Conservation (phyloP, 2,113 vertebrate genomes). For the Loxodonta africana region DNA sequence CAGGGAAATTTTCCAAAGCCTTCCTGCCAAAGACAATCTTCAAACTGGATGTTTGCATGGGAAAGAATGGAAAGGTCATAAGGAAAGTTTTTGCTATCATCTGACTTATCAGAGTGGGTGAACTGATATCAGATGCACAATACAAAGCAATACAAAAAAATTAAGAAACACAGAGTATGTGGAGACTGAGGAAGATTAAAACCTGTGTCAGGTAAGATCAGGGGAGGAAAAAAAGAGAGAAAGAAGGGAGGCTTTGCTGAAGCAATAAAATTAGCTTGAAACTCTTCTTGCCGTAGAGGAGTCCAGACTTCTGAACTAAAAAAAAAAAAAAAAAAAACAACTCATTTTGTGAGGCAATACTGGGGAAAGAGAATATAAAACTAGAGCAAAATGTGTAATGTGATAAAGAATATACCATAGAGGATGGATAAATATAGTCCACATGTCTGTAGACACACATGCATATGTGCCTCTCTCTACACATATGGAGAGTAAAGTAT, state of each 20-base stretch:
- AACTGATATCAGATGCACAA: background rate
- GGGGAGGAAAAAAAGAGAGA: background rate
- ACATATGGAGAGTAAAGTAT: background rate
- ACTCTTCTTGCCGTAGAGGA: background rate
- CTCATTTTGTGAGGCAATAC: background rate
- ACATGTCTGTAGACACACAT: background rate
- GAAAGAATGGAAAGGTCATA: background rate
- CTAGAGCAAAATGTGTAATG: background rate
- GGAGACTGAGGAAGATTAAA: background rate
- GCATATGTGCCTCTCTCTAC: background rate
- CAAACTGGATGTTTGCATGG: background rate
- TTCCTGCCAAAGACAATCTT: background rate
- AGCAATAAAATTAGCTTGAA: background rate
- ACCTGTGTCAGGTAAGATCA: background rate
- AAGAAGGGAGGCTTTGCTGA: background rate
- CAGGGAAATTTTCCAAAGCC: conserved; percentile 2
- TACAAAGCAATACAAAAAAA: background rate
- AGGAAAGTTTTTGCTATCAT: conserved; percentile 38
- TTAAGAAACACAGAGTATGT: background rate
- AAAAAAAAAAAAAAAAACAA: background rate
- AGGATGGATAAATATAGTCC: background rate
- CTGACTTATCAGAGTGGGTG: background rate
- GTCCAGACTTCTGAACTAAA: background rate
- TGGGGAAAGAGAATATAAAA: background rate
- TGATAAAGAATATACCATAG: background rate